Evolutionary conservation across 2,113 vertebrate genomes (phyloP), one percentile per base, ranked within the genome.

Genomic region (Fregetta grallaria): DNA sequence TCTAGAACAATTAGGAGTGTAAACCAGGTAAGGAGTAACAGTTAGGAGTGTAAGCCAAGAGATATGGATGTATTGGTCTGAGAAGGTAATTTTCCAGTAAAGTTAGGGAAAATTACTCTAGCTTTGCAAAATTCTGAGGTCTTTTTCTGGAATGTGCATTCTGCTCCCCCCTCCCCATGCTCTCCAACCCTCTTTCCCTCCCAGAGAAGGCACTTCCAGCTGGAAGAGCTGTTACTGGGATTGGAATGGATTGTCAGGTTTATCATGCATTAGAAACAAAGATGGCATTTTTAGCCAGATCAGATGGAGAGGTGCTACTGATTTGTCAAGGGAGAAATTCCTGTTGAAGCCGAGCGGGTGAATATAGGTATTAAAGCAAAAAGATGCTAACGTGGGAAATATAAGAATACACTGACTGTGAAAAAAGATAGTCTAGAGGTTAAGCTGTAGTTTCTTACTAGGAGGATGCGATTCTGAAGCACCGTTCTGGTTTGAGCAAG

Each of bases 161-260:
- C 61, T 61, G 5, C 21, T 50, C 20, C 10, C 30, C 1, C 1
- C 1, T 32, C 14, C 10, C 10, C 7, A 18, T 52, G 15, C 10
- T 68, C 19, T 80, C 36, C 23, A n/a, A 5, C 30, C 14, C 13
- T 4, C 6, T 84, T 2, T 65, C 17, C 5, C 10, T 32, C 27
- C 3, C 3, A 34, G 58, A 67, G 34, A 25, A 71, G 66, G 27
- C 5, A 13, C 32, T 83, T 83, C 17, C 38, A 85, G 4, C 5
- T 65, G 40, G 44, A 65, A 83, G 23, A 68, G 58, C 7, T 19
- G 6, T 22, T 13, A 23, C 19, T 88, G 50, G 50, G 34, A 26
- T 26, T 73, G 22, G 53, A 83, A 76, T 5, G 15, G 8, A 12
- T 73, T 87, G 25, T 77, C 63, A 47, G 14, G 15, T 62, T 87